These are phyloP conservation scores for Nautilus pompilius DNA, from an alignment of 1,140 invertebrate species.

Conservation along the genomic window DNA sequence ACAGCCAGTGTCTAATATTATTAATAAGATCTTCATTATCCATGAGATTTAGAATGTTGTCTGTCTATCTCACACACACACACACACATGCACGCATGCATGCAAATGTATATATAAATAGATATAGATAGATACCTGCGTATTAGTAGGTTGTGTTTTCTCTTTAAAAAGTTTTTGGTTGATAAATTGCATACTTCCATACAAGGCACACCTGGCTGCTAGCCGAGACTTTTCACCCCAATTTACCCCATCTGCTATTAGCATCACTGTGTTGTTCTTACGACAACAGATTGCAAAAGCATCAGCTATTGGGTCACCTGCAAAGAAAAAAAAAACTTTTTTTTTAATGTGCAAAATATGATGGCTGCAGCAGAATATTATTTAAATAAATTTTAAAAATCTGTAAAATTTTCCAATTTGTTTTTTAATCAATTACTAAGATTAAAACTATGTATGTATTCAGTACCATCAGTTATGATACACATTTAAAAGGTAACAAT, in stretches of 20 bases:
- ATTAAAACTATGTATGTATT: too few species aligned
- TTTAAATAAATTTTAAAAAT: background rate
- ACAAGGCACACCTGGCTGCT: slow-evolving; percentile 83
- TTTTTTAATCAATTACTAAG: too few species aligned
- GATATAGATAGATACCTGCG: too few species aligned
- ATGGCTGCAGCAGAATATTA: background rate
- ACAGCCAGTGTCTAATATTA: too few species aligned
- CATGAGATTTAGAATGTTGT: too few species aligned
- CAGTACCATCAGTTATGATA: too few species aligned
- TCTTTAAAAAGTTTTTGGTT: slow-evolving; percentile 71
- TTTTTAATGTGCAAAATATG: background rate
- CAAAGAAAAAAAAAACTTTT: background rate
- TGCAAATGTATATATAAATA: too few species aligned
- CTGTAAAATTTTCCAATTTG: too few species aligned
- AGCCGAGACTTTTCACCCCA: slow-evolving; percentile 87
- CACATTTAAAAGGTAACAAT: too few species aligned
- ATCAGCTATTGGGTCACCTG: slow-evolving; percentile 85
- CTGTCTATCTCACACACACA: too few species aligned
- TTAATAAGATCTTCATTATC: too few species aligned
- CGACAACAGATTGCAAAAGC: slow-evolving; percentile 81
- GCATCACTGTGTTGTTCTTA: slow-evolving; percentile 75
- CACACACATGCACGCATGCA: too few species aligned
- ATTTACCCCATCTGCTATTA: slow-evolving; percentile 89
- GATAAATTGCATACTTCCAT: slow-evolving; percentile 82
- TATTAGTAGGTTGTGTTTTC: slow-evolving; percentile 48